Evolutionary conservation across 2,797 vertebrate genomes (phyloP), one percentile per base, ranked within the genome.

Genomic region (Borostomias antarcticus): DNA sequence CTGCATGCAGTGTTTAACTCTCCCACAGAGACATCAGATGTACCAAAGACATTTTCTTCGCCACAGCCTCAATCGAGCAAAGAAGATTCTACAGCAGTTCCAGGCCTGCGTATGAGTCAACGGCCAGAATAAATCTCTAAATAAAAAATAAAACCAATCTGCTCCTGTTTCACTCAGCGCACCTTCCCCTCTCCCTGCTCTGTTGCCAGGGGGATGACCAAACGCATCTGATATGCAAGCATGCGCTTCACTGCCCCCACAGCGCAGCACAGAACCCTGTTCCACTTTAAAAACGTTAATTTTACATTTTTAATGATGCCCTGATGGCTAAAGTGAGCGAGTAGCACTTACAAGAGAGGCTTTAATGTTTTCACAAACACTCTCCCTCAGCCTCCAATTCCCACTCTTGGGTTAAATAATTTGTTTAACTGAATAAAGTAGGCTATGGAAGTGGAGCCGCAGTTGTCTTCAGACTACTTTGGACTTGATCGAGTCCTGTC

Each of bases 201-300:
- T 81, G 90, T 91, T 93, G 90, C 88, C 90, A 86, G 84, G 90
- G 92, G 89, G 91, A 91, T 89, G 92, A 91, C 93, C 91, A 82
- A 92, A 90, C 89, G 88, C 89, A 92, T 85, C 78, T 93, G 87
- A 85, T 86, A 93, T 75, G 93, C 92, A 91, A 86, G 88, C 85
- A 62, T 90, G 76, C 84, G 84, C 92, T 85, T 82, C 82, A 80
- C 78, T 92, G 92, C 87, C 68, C 88, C 84, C 65, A 58, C 17
- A 93, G 92, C 91, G 33, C 82, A 76, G 86, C 37, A 83, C 78
- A 67, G 64, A 82, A 85, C 85, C 79, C 75, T 64, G 82, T 85
- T 91, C 89, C 81, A 88, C 89, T 91, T 90, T 88, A 77, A 88
- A 88, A 82, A 89, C 79, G 88, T 85, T 91, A 85, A 89, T 91